These are phyloP conservation scores for Euthynnus affinis DNA, from an alignment of 2,797 vertebrate species.

Conservation along the genomic window DNA sequence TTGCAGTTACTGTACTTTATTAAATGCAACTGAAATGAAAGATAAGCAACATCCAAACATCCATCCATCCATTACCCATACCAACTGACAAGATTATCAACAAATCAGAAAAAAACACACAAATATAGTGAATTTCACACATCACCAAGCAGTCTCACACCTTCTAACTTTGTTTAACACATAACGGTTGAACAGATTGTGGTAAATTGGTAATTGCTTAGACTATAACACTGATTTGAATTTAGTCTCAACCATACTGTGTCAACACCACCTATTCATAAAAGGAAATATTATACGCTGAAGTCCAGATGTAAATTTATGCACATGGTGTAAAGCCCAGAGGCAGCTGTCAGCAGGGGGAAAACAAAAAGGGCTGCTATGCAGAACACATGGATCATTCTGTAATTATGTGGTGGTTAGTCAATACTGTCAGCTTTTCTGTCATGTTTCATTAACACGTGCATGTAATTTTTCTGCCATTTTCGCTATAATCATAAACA, in stretches of 20 bases:
- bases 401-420: conserved; percentile 30
- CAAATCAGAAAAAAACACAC: too few species aligned
- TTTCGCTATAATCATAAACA: not conserved
- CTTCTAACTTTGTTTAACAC: not conserved
- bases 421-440: conserved; percentile 27
- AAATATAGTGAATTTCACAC: too few species aligned
- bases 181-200: not conserved
- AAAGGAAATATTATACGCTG: conserved; percentile 17
- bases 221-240: conserved; percentile 16
- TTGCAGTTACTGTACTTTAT: not conserved
- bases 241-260: conserved; percentile 5
- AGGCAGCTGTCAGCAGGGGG: conserved; percentile 47
- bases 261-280: conserved; percentile 15
- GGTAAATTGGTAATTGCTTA: not conserved
- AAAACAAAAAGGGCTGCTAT: conserved; percentile 26
- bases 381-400: conserved; percentile 4
- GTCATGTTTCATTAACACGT: conserved; percentile 15
- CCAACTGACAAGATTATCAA: too few species aligned
- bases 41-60: not conserved
- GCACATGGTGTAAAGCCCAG: conserved; percentile 34
- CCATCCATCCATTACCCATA: too few species aligned
- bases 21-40: not conserved
- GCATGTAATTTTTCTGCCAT: not conserved
- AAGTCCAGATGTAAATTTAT: conserved; percentile 33
- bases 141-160: not conserved